Evolutionary conservation across 2,797 vertebrate species (phyloP).

Genomic region (Buphagus erythrorhynchus): DNA sequence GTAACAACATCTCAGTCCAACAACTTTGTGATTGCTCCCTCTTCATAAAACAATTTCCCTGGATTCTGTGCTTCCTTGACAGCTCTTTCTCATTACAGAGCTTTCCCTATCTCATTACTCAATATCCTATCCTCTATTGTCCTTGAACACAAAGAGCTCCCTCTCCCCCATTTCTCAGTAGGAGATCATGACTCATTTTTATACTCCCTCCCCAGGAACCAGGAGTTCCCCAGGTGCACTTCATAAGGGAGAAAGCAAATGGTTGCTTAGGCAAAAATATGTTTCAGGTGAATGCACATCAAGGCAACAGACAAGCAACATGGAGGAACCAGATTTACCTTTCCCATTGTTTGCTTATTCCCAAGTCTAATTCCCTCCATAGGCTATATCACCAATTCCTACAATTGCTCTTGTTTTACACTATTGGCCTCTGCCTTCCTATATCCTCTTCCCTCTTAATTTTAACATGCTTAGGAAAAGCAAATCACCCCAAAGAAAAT

Average conservation of each 20-base stretch:
- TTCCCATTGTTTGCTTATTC: slow-evolving; percentile 43
- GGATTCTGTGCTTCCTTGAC: slow-evolving; percentile 22
- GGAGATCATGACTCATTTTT: slow-evolving; percentile 40
- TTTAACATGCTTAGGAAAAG: slow-evolving; percentile 10
- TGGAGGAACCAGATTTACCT: neutral
- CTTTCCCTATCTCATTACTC: slow-evolving; percentile 26
- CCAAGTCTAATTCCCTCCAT: slow-evolving; percentile 11
- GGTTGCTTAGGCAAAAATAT: neutral
- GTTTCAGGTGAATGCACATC: neutral
- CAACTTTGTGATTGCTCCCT: neutral
- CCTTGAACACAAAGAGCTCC: neutral
- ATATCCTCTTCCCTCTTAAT: slow-evolving; percentile 7
- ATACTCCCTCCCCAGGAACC: neutral
- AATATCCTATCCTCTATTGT: neutral
- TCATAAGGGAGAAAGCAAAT: slow-evolving; percentile 10
- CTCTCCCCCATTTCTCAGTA: neutral
- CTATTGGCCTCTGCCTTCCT: slow-evolving; percentile 16
- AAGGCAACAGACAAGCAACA: neutral
- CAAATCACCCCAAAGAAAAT: neutral
- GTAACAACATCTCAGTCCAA: neutral
- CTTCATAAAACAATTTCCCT: neutral
- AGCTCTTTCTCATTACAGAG: slow-evolving; percentile 30
- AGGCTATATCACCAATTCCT: neutral
- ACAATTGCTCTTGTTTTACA: slow-evolving; percentile 1
- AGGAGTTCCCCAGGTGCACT: slow-evolving; percentile 35